Percentiles rank a stretch among this genome's conserved stretches.
Conservation (phyloP, 1,140 invertebrate species). For the Drosophila pandora region DNA sequence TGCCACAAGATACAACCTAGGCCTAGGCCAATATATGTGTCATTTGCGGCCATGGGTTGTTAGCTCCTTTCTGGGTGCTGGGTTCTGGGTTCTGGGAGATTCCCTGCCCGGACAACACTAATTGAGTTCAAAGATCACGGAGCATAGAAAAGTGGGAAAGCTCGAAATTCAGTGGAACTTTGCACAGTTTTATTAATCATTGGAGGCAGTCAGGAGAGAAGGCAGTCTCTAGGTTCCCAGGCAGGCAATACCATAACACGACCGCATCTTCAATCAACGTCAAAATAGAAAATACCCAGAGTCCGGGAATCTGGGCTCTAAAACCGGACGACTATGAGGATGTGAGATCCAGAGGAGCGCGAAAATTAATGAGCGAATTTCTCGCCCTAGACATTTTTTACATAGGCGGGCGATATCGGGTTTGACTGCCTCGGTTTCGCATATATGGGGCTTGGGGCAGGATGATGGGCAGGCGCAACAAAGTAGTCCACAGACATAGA, state of each 20-base stretch:
- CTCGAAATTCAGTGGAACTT: conserved; percentile 41
- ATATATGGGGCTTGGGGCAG: conserved; percentile 18
- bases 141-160: conserved; percentile 57
- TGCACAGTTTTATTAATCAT: conserved; percentile 62
- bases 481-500: conserved; percentile 36
- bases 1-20: conserved; percentile 40
- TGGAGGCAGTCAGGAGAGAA: background rate
- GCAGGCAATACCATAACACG: conserved; percentile 60
- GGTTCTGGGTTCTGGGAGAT: conserved; percentile 14
- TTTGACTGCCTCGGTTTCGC: conserved; percentile 28
- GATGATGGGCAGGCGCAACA: conserved; percentile 66
- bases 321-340: conserved; percentile 23
- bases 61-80: background rate
- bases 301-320: conserved; percentile 15
- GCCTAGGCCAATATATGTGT: conserved; percentile 65
- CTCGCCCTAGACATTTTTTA: conserved; percentile 62
- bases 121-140: conserved; percentile 73
- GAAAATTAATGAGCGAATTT: conserved; percentile 80
- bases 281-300: conserved; percentile 32
- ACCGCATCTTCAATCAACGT: conserved; percentile 80
- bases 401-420: conserved; percentile 49
- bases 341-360: conserved; percentile 31
- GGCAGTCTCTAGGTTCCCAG: conserved; percentile 50
- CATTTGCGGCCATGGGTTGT: conserved; percentile 46
- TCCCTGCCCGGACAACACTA: conserved; percentile 49